Conservation (phyloP, 64 coral and sea anemone genomes). For the Astreopora myriophthalma region DNA sequence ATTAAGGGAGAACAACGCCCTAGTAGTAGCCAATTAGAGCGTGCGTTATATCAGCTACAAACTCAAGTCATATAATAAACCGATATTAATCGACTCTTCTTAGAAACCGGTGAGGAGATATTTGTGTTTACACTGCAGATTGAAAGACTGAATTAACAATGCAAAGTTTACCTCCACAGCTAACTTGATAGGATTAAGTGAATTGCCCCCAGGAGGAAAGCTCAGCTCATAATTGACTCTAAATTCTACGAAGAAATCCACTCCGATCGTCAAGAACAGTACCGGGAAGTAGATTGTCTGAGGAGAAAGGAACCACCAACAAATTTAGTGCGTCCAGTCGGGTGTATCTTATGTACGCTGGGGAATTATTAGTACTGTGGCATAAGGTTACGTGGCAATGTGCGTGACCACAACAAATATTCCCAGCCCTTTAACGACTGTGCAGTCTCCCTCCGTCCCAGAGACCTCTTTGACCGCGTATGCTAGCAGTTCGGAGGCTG, state of each 20-base stretch:
- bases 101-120: too few species aligned
- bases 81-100: too few species aligned
- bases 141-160: neutral
- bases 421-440: neutral
- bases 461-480: neutral
- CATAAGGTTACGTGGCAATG: neutral
- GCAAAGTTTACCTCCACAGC: constrained; percentile 1
- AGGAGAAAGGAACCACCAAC: neutral
- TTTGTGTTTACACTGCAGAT: too few species aligned
- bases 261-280: neutral
- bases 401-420: neutral
- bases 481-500: too few species aligned
- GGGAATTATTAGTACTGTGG: neutral
- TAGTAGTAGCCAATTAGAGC: neutral
- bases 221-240: neutral
- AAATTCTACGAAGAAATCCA: neutral
- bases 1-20: neutral
- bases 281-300: neutral
- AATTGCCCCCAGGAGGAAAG: neutral
- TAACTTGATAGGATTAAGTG: constrained; percentile 21
- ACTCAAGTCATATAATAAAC: too few species aligned
- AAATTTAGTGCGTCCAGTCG: neutral
- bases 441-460: neutral
- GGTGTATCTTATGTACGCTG: neutral
- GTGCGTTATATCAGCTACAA: too few species aligned